Conservation (phyloP, 2,113 vertebrate species). For the Emydura subglobosa region DNA sequence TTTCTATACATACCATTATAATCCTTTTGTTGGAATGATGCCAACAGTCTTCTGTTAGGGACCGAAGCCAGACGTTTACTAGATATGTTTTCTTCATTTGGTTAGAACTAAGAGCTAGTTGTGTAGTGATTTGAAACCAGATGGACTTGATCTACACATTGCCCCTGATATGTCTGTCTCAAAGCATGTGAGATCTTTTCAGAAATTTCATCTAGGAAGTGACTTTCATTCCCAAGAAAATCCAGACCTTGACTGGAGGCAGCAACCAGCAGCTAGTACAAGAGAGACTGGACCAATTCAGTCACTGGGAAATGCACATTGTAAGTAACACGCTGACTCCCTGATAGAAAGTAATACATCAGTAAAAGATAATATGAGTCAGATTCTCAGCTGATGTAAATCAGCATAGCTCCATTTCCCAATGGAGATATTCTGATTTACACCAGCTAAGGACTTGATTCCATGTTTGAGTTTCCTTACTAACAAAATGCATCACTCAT, state of each 20-base stretch:
- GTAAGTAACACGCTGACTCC: neutral
- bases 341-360: neutral
- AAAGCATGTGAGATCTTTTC: constrained; percentile 49
- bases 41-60: neutral
- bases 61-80: neutral
- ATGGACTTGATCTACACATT: constrained; percentile 21
- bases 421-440: neutral
- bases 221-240: neutral
- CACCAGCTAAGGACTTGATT: neutral
- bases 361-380: neutral
- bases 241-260: neutral
- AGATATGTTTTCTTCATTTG: no score
- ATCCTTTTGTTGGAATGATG: neutral
- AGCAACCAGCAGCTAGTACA: neutral
- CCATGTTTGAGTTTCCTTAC: neutral
- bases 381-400: neutral
- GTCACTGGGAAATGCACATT: neutral
- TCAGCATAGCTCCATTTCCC: neutral
- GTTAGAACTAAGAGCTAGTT: constrained; percentile 11
- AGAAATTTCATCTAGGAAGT: neutral
- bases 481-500: neutral
- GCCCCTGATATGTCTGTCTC: constrained; percentile 36
- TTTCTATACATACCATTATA: neutral
- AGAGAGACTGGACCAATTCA: neutral
- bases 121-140: constrained; percentile 15